These are phyloP conservation scores for Ornithoptera alexandrae DNA, from an alignment of 2,888 invertebrate genomes.

Conservation along the genomic window DNA sequence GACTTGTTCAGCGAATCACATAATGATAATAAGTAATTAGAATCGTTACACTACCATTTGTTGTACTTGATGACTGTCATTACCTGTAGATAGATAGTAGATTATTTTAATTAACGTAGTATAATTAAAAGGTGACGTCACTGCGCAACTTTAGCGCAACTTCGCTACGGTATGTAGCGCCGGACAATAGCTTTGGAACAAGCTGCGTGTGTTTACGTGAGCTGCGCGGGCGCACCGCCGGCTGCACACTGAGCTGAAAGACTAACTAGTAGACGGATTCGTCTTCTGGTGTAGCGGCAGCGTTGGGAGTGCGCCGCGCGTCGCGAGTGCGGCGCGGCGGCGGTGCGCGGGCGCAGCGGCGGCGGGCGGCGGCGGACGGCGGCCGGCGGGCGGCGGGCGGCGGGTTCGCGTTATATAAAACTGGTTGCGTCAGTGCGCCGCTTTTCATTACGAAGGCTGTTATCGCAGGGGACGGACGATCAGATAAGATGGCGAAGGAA, in stretches of 20 bases:
- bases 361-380: not conserved
- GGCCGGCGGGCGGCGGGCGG: not conserved
- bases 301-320: too few species aligned
- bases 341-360: too few species aligned
- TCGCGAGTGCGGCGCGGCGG: too few species aligned
- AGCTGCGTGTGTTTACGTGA: too few species aligned
- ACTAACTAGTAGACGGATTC: too few species aligned
- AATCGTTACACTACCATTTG: slow-evolving; percentile 4
- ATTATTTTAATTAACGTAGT: slow-evolving; percentile 1
- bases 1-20: slow-evolving; percentile 1
- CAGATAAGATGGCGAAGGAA: slow-evolving; percentile 63
- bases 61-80: slow-evolving; percentile 10
- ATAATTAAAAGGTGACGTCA: not conserved
- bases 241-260: too few species aligned
- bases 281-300: too few species aligned
- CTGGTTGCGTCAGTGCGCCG: slow-evolving; percentile 51
- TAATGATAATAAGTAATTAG: not conserved
- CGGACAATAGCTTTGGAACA: too few species aligned
- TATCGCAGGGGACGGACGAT: slow-evolving; percentile 52
- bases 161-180: too few species aligned
- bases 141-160: too few species aligned
- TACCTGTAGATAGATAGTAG: not conserved
- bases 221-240: too few species aligned
- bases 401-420: slow-evolving; percentile 57
- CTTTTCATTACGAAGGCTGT: slow-evolving; percentile 67